Evolutionary conservation across 2,888 invertebrate species (phyloP).

Genomic region (Cephus pygmeus): DNA sequence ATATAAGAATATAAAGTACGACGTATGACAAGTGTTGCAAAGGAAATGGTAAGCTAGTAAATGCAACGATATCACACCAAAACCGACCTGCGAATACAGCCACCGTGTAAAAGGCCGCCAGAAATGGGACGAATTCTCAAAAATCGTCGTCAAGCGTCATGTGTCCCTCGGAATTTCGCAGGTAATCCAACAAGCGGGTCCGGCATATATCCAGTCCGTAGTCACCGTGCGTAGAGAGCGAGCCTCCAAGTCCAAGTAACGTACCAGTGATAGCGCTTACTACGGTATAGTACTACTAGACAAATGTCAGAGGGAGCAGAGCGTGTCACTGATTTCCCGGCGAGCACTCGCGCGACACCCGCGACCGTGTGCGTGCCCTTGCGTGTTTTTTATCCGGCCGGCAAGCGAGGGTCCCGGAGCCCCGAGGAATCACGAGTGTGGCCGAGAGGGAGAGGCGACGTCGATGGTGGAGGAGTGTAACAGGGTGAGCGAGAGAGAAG

Average conservation of each 20-base stretch:
- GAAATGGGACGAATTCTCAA: not conserved
- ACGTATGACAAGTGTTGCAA: not conserved
- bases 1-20: not conserved
- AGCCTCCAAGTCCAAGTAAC: not conserved
- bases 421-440: not conserved
- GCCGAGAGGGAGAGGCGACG: conserved; percentile 10
- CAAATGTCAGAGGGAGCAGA: not conserved
- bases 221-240: not conserved
- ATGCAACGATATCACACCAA: not conserved
- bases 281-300: not conserved
- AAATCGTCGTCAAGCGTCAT: not conserved
- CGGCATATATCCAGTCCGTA: not conserved
- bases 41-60: not conserved
- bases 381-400: not conserved
- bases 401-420: not conserved
- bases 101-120: not conserved
- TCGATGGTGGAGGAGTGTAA: not conserved
- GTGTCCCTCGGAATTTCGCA: not conserved
- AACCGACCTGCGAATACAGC: not conserved
- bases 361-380: not conserved
- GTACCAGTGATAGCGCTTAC: not conserved
- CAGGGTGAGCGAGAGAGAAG: not conserved
- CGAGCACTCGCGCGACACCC: not conserved
- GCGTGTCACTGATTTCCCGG: not conserved
- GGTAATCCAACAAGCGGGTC: not conserved